Percentiles rank a stretch among this genome's conserved stretches.
These are phyloP conservation scores for Nibea coibor DNA, from an alignment of 2,113 vertebrate species.

Conservation along the genomic window DNA sequence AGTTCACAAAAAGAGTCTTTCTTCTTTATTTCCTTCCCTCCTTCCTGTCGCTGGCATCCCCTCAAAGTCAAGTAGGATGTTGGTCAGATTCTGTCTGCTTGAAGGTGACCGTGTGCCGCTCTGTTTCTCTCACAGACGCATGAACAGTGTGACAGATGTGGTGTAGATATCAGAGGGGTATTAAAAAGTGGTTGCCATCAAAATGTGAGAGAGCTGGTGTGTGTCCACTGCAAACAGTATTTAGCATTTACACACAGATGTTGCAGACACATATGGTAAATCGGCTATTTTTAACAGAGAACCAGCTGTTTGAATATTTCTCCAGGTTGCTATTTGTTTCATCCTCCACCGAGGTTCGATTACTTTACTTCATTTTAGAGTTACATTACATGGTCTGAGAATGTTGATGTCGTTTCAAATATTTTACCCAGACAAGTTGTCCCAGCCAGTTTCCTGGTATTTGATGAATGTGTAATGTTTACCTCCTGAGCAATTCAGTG, in stretches of 20 bases:
- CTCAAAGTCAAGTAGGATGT: conserved; percentile 63
- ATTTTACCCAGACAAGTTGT: conserved; percentile 1
- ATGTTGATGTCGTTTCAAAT: conserved; percentile 20
- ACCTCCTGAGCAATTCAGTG: not conserved
- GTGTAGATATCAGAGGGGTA: conserved; percentile 4
- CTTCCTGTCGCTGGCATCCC: conserved; percentile 66
- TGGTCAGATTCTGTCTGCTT: conserved; percentile 45
- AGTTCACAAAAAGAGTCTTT: conserved; percentile 67
- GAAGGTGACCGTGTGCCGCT: conserved; percentile 7
- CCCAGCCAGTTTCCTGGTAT: not conserved
- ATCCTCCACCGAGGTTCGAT: conserved; percentile 34
- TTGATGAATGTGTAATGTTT: not conserved
- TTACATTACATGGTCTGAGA: conserved; percentile 28
- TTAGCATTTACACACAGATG: too few relatives aligned
- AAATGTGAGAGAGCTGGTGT: not conserved
- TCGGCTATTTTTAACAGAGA: conserved; percentile 23
- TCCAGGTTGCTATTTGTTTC: conserved; percentile 37
- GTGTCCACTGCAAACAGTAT: conserved; percentile 15
- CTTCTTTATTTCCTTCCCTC: conserved; percentile 62
- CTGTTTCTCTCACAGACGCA: conserved; percentile 11
- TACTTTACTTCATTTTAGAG: conserved; percentile 24
- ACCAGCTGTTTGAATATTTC: conserved; percentile 58
- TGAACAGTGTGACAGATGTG: conserved; percentile 21
- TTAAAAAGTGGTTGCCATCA: conserved; percentile 13
- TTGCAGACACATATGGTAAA: conserved; percentile 35